Evolutionary conservation across 2,797 vertebrate genomes (phyloP).

Genomic region (Glyptemys insculpta): DNA sequence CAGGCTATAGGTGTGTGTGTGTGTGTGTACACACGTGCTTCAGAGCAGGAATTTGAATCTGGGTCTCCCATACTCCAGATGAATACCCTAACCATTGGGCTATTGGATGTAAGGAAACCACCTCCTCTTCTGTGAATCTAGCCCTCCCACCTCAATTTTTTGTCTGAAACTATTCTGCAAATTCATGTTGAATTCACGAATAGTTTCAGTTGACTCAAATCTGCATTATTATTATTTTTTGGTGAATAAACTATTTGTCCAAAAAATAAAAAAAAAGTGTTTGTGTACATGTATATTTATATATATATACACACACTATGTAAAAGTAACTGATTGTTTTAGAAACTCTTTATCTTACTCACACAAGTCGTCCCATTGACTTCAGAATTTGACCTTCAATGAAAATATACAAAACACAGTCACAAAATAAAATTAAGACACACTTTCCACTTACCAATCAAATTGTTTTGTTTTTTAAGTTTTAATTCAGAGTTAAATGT

Average conservation of each 20-base stretch:
- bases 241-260: not conserved
- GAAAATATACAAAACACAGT: not conserved
- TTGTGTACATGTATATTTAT: too few species aligned
- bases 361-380: not conserved
- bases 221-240: not conserved
- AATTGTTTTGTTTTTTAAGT: rapidly evolving
- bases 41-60: not conserved
- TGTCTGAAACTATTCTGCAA: not conserved
- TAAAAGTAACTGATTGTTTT: not conserved
- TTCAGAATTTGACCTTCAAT: not conserved
- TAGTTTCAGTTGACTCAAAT: not conserved
- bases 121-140: not conserved
- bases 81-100: not conserved
- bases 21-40: not conserved
- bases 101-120: not conserved
- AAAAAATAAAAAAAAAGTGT: not conserved
- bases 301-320: not conserved
- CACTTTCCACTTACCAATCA: not conserved
- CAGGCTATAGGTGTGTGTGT: not conserved
- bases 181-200: not conserved
- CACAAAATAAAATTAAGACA: not conserved
- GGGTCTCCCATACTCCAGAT: not conserved
- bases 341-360: not conserved
- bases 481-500: not conserved
- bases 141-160: not conserved